Evolutionary conservation across 2,888 invertebrate genomes (phyloP), one percentile per base, ranked within the genome.

Genomic region (Sinodicranocentrus sp.): DNA sequence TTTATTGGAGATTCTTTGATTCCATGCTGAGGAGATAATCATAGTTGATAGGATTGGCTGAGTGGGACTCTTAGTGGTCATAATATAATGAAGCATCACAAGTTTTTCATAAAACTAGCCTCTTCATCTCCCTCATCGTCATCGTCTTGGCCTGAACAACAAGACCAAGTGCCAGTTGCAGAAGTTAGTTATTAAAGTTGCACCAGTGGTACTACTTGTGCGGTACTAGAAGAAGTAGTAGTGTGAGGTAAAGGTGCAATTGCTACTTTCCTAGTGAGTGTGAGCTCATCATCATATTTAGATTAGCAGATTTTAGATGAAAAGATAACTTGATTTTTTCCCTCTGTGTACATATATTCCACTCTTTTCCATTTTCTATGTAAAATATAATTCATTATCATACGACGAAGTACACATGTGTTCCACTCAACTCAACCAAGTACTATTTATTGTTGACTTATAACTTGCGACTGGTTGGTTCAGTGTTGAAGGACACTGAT

Each of bases 261-360:
- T 33, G 33, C 10, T 33, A 10, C 33, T 10, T 33, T 33, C 5
- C 33, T 33, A 33, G 63, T 48, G 61, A n/a, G n/a, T 57, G 75
- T 82, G 75, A 82, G 75, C 73, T 82, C 82, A 82, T 82, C 82
- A 75, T 82, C 73, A 26, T 44, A 75, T 82, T 82, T 75, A 82
- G 75, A 75, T n/a, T n/a, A n/a, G n/a, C n/a, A 57, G 73, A 54
- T 54, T 80, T 54, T 19, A 67, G 73, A 82, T 67, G 61, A 70
- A 68, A 75, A 70, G 82, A 82, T 82, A 82, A 82, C 75, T 33
- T 33, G 33, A 33, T 33, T 33, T 33, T 33, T 33, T 33, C 33
- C 33, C 33, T 6, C 33, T 33, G 33, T 33, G 33, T 33, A n/a
- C 33, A 10, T 33, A 10, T 10, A 33, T 33, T 33, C 33, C n/a